phyloP scores from a whole-genome alignment of 2,888 invertebrate species.

The Campoplex nolae region DNA sequence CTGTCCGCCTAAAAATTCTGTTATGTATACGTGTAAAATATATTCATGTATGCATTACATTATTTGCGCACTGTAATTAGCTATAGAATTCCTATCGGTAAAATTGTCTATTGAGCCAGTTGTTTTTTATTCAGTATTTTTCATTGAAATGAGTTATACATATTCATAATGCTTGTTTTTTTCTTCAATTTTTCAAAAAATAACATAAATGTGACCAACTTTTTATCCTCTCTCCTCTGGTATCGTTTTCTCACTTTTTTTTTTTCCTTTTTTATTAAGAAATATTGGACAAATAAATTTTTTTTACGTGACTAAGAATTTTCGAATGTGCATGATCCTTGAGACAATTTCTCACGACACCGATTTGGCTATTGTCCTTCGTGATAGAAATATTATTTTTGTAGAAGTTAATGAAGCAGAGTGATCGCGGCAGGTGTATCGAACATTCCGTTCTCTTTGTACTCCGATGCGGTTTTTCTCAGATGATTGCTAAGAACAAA shows the following conservation, averaged over 20 bases:
- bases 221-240: background rate
- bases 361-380: slow-evolving; percentile 44
- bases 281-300: background rate
- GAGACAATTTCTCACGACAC: slow-evolving; percentile 48
- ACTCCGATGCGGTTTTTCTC: slow-evolving; percentile 15
- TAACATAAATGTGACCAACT: background rate
- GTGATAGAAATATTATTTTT: background rate
- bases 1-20: background rate
- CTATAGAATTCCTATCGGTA: background rate
- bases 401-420: slow-evolving; percentile 1
- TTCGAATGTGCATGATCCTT: background rate
- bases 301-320: background rate
- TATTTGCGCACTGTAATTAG: background rate
- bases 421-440: slow-evolving; percentile 21
- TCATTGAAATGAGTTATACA: background rate
- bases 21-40: background rate
- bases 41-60: background rate
- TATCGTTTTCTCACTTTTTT: background rate
- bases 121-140: background rate
- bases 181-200: too few species aligned
- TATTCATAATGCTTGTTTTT: too few species aligned
- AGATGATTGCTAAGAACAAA: slow-evolving; percentile 11
- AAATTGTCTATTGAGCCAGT: background rate
- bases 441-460: slow-evolving; percentile 27
- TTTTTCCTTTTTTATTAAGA: background rate